Percentiles rank a stretch among this genome's conserved stretches.
These are phyloP conservation scores for Luperina testacea DNA, from an alignment of 2,888 invertebrate species.

Conservation along the genomic window DNA sequence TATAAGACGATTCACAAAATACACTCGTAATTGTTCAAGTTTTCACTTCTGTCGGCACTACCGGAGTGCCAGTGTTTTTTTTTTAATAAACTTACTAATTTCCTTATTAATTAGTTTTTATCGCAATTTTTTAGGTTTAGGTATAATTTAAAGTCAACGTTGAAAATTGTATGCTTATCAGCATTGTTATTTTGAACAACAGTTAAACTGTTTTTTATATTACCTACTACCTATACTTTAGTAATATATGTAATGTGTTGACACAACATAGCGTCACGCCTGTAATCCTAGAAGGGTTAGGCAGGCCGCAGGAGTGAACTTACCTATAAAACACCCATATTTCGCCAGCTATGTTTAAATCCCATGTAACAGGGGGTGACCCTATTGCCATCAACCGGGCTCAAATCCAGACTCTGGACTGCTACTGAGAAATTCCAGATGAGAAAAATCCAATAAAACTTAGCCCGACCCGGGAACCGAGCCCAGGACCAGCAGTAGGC, in stretches of 20 bases:
- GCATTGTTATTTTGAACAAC: neutral
- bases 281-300: neutral
- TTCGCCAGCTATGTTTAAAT: neutral
- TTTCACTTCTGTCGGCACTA: too few species aligned
- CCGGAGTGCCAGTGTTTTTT: too few species aligned
- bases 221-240: neutral
- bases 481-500: neutral
- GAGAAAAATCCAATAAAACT: neutral
- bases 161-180: neutral
- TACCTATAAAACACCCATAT: neutral
- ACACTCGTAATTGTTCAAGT: too few species aligned
- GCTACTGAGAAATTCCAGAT: neutral
- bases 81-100: slow-evolving; percentile 12
- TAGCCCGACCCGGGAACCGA: neutral
- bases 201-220: neutral
- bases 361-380: neutral
- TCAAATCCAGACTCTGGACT: too few species aligned
- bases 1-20: too few species aligned
- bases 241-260: neutral
- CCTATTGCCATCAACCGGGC: neutral
- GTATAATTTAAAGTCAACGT: neutral
- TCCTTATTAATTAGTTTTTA: slow-evolving; percentile 28
- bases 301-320: too few species aligned
- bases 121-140: neutral
- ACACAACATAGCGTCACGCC: neutral